These are phyloP conservation scores for Pelecanoides urinatrix DNA, from an alignment of 2,113 vertebrate genomes.

Conservation along the genomic window DNA sequence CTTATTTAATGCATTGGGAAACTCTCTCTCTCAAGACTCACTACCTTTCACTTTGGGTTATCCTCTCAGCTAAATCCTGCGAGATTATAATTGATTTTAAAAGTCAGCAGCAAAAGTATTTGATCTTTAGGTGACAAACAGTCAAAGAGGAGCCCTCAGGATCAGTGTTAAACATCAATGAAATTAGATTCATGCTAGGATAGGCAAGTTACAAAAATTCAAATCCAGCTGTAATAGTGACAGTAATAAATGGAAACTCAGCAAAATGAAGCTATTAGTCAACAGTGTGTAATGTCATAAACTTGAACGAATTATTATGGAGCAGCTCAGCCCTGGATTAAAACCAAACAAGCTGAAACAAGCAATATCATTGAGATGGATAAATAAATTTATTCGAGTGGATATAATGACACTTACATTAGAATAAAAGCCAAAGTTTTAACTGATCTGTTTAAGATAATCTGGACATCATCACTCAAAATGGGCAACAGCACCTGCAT, in stretches of 20 bases:
- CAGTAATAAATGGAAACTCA: constrained; percentile 51
- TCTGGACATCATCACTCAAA: not conserved
- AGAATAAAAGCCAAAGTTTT: not conserved
- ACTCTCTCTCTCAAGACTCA: not conserved
- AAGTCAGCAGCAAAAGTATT: constrained; percentile 33
- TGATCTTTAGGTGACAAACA: constrained; percentile 44
- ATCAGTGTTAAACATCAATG: constrained; percentile 46
- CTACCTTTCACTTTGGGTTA: constrained; percentile 41
- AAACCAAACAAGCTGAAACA: constrained; percentile 19
- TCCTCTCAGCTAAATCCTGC: constrained; percentile 30
- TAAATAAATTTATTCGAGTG: not conserved
- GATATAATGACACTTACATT: not conserved
- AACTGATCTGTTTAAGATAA: not conserved
- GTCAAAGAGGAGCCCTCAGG: constrained; percentile 2
- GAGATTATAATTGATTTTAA: constrained; percentile 59
- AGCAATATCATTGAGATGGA: not conserved
- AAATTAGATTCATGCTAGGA: constrained; percentile 25
- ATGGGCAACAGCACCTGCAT: not conserved
- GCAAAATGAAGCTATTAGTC: constrained; percentile 49
- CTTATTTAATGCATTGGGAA: not conserved
- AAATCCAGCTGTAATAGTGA: constrained; percentile 17
- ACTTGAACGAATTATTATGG: not conserved
- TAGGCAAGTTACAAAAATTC: constrained; percentile 37
- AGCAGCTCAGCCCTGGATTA: not conserved
- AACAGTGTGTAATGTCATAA: constrained; percentile 22